These are phyloP conservation scores for Orthosia gothica DNA, from an alignment of 2,888 invertebrate species.

Conservation along the genomic window DNA sequence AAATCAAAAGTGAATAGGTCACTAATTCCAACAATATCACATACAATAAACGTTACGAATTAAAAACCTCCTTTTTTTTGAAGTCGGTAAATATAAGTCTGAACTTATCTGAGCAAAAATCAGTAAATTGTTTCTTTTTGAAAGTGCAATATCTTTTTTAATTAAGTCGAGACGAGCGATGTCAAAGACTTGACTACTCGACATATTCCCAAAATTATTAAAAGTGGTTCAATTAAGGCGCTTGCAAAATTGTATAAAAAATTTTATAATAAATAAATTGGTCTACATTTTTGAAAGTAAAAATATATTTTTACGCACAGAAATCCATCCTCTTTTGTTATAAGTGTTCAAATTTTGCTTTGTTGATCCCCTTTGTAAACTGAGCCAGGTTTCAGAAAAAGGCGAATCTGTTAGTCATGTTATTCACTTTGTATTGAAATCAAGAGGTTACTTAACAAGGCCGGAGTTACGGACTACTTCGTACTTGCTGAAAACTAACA, in stretches of 20 bases:
- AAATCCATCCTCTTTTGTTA: constrained; percentile 30
- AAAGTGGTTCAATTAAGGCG: background rate
- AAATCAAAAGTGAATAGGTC: no score
- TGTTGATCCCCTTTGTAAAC: constrained; percentile 9
- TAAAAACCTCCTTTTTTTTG: no score
- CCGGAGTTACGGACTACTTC: background rate
- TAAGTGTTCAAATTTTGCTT: constrained; percentile 9
- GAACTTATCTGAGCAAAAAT: background rate
- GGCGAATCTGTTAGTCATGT: constrained; percentile 26
- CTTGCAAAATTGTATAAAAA: background rate
- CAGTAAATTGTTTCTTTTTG: no score
- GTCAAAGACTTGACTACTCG: constrained; percentile 2
- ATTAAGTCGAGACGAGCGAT: background rate
- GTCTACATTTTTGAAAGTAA: background rate
- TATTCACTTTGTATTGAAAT: constrained; percentile 25
- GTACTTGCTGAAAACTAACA: constrained; percentile 21
- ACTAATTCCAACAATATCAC: no score
- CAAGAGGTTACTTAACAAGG: constrained; percentile 26
- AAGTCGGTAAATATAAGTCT: no score
- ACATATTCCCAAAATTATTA: background rate
- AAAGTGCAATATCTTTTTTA: background rate
- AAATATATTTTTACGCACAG: constrained; percentile 12
- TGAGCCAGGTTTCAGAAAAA: constrained; percentile 5
- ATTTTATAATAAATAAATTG: background rate
- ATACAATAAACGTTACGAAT: no score